phyloP scores from a whole-genome alignment of 1,140 invertebrate species.

The Ceratina calcarata region DNA sequence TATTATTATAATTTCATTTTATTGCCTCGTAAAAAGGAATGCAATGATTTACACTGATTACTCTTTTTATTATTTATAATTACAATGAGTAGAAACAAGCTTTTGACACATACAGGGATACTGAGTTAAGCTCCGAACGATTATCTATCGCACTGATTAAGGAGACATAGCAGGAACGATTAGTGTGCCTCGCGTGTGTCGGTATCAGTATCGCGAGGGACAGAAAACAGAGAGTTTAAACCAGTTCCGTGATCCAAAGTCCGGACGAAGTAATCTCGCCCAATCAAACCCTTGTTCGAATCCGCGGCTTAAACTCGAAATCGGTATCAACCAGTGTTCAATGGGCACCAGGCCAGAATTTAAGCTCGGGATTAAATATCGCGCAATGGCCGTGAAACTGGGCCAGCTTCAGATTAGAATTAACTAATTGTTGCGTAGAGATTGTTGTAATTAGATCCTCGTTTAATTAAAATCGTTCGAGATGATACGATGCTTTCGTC shows the following conservation, averaged over 20 bases:
- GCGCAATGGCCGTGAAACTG: constrained; percentile 46
- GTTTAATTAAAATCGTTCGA: constrained; percentile 43
- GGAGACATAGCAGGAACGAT: constrained; percentile 26
- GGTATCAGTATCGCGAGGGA: background rate
- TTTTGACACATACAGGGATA: too few species aligned
- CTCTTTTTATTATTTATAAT: too few species aligned
- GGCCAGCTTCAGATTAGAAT: constrained; percentile 65
- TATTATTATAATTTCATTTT: background rate
- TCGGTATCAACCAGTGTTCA: constrained; percentile 63
- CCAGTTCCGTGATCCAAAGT: constrained; percentile 14
- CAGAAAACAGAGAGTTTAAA: constrained; percentile 40
- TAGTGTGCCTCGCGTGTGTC: constrained; percentile 1
- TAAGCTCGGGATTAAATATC: constrained; percentile 63
- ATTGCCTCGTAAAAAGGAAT: background rate
- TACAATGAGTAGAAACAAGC: too few species aligned
- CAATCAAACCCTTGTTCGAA: constrained; percentile 53
- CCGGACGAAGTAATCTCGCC: constrained; percentile 58
- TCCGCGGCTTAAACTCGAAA: constrained; percentile 50
- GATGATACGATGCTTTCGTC: background rate
- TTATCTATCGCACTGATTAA: constrained; percentile 3
- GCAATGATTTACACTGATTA: too few species aligned
- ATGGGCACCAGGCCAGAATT: constrained; percentile 61
- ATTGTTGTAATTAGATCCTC: constrained; percentile 48
- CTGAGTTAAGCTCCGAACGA: constrained; percentile 6
- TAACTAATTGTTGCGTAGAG: constrained; percentile 65